phyloP scores from a whole-genome alignment of 2,113 vertebrate species.

The Barbus barbus region DNA sequence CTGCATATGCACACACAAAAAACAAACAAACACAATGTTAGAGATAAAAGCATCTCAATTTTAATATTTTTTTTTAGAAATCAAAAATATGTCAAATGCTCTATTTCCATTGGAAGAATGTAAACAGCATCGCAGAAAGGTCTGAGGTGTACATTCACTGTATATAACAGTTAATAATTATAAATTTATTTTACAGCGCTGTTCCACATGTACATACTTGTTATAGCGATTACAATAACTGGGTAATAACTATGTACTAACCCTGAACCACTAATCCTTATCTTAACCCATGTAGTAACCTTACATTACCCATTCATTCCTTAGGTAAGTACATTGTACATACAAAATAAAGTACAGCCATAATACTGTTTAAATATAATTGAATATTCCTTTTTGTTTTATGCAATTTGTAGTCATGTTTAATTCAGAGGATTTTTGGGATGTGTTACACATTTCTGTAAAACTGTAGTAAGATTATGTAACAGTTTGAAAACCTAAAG shows the following conservation, averaged over 20 bases:
- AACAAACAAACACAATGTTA: conserved; percentile 14
- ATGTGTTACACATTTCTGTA: not conserved
- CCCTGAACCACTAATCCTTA: no score
- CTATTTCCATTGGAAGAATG: not conserved
- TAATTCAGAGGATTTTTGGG: not conserved
- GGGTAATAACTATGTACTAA: no score
- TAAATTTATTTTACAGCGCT: no score
- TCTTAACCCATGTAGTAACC: no score
- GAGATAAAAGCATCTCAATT: not conserved
- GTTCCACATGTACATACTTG: no score
- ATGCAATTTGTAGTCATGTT: not conserved
- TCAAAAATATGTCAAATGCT: not conserved
- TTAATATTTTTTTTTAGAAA: no score
- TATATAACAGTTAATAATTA: no score
- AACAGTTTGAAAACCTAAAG: not conserved
- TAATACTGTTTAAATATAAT: not conserved
- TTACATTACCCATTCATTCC: no score
- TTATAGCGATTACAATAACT: no score
- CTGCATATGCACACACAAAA: conserved; percentile 68
- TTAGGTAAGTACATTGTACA: no score
- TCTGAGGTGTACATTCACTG: not conserved
- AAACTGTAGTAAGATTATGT: conserved; percentile 23
- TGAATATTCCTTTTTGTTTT: not conserved
- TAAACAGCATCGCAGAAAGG: not conserved
- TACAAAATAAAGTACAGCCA: no score